Conservation (phyloP, 1,140 invertebrate genomes). For the Drosophila insularis region DNA sequence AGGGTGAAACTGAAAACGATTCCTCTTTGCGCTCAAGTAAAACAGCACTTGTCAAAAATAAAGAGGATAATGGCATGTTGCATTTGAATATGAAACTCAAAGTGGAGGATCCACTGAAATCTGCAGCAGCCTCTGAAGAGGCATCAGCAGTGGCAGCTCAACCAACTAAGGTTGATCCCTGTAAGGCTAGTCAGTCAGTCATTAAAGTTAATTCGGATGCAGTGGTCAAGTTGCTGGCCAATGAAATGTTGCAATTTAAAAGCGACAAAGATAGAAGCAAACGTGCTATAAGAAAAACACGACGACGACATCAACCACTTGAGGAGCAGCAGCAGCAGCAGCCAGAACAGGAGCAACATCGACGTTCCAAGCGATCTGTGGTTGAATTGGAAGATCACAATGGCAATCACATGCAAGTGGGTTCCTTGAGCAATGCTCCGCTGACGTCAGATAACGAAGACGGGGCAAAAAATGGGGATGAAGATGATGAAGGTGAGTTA, state of each 20-base stretch:
- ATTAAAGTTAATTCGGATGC: conserved; percentile 38
- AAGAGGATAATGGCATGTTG: neutral
- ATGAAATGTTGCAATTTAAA: conserved; percentile 35
- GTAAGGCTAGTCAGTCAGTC: neutral
- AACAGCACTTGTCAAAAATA: neutral
- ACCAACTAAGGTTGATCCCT: neutral
- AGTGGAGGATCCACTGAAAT: neutral
- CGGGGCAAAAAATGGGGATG: neutral
- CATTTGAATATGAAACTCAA: conserved; percentile 23
- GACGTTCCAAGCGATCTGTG: conserved; percentile 6
- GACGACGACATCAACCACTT: neutral
- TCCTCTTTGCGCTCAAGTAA: neutral
- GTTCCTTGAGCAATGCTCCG: conserved; percentile 43
- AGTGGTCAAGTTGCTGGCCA: conserved; percentile 49
- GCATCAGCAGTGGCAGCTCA: neutral
- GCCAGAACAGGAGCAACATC: too few species aligned
- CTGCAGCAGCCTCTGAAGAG: neutral
- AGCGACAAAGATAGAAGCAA: conserved; percentile 40
- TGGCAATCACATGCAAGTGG: conserved; percentile 51
- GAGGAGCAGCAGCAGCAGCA: neutral
- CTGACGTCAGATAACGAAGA: conserved; percentile 19
- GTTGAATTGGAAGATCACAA: conserved; percentile 65
- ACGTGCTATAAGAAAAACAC: conserved; percentile 18
- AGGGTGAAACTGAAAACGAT: neutral
- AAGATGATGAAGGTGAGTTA: conserved; percentile 17